A percentile compares a stretch with the other conserved stretches of the same genome.
Conservation (phyloP, 1,140 invertebrate genomes). For the Conus betulinus region DNA sequence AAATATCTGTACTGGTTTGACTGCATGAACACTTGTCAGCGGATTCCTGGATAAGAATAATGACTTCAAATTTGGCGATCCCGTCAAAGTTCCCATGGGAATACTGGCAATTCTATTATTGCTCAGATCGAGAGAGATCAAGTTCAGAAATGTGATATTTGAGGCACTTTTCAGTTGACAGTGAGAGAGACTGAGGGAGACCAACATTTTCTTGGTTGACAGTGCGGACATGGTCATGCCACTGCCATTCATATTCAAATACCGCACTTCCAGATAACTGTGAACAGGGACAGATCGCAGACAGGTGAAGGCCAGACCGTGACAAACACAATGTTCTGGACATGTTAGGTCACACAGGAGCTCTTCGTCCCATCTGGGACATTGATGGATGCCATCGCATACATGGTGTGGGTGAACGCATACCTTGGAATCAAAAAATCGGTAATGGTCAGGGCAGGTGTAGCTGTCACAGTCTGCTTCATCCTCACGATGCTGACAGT, state of each 20-base stretch:
- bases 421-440: constrained; percentile 7
- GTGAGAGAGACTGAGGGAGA: constrained; percentile 19
- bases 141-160: not conserved
- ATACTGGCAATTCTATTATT: not conserved
- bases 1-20: not conserved
- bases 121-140: constrained; percentile 25
- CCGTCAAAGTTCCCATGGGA: not conserved
- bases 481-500: constrained; percentile 22
- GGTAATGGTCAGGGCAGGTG: not conserved
- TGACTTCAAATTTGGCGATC: not conserved
- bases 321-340: constrained; percentile 21
- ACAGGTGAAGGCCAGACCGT: not conserved
- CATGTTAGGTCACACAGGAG: constrained; percentile 25
- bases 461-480: not conserved
- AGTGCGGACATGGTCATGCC: not conserved
- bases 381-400: constrained; percentile 13
- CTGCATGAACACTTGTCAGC: constrained; percentile 35
- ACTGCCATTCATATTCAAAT: not conserved
- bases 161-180: not conserved
- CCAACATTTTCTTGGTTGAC: not conserved
- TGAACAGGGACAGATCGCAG: not conserved
- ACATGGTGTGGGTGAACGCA: constrained; percentile 30
- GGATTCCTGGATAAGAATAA: constrained; percentile 37
- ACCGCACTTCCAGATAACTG: not conserved
- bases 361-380: constrained; percentile 33